Evolutionary conservation across 1,140 invertebrate genomes (phyloP).

Genomic region (Gonatopus flavifemur): DNA sequence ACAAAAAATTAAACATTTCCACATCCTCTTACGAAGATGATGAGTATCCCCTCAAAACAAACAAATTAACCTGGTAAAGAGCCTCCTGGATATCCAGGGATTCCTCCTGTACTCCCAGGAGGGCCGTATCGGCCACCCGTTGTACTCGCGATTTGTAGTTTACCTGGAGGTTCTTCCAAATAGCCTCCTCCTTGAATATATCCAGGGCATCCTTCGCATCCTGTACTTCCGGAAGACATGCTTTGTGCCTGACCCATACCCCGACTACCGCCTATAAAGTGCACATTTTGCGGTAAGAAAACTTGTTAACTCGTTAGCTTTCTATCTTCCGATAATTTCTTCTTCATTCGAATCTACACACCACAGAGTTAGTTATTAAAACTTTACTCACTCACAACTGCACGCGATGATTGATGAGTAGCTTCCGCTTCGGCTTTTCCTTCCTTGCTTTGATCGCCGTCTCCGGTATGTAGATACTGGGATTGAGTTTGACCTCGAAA

Average conservation of each 20-base stretch:
- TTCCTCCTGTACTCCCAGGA: no score
- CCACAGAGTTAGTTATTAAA: neutral
- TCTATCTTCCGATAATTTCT: neutral
- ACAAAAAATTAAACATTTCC: no score
- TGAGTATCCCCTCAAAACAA: no score
- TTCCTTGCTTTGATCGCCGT: slow-evolving; percentile 58
- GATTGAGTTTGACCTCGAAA: slow-evolving; percentile 78
- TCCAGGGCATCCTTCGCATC: slow-evolving; percentile 53
- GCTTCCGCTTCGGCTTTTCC: slow-evolving; percentile 80
- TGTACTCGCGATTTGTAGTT: slow-evolving; percentile 1
- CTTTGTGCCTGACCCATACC: slow-evolving; percentile 84
- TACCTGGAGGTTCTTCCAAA: slow-evolving; percentile 19
- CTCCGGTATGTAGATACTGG: slow-evolving; percentile 72
- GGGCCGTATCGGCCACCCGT: neutral
- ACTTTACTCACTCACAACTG: slow-evolving; percentile 74
- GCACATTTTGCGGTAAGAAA: slow-evolving; percentile 1
- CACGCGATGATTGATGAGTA: slow-evolving; percentile 68
- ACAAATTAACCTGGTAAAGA: no score
- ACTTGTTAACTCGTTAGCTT: slow-evolving; percentile 8
- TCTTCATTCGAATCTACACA: neutral
- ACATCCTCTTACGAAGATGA: no score
- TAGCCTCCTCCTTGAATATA: slow-evolving; percentile 20
- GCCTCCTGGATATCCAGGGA: no score
- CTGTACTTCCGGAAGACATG: slow-evolving; percentile 54
- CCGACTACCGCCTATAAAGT: slow-evolving; percentile 64